Evolutionary conservation across 2,113 vertebrate genomes (phyloP), one percentile per base, ranked within the genome.

Genomic region (Hippoglossus stenolepis): DNA sequence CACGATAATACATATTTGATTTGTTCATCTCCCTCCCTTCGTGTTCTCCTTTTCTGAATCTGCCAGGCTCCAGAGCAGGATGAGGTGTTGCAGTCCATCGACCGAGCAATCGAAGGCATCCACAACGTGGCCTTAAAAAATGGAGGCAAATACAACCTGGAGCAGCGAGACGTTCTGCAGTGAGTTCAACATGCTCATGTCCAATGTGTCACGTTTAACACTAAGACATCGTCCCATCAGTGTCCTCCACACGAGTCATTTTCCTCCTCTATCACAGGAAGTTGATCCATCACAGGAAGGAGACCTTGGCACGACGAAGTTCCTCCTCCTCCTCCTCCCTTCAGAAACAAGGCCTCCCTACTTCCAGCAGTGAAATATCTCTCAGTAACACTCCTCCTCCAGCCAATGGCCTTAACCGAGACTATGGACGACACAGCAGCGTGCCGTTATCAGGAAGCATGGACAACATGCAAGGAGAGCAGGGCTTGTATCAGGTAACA

Each of bases 81-180:
- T 88, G 96, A 96, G 74, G 98, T 99, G 70, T 94, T 99, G 24
- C 97, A 98, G 92, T 99, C 98, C 4, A 98, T 99, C 43, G 98
- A 99, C 91, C 93, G 97, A 63, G 98, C 98, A 4, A 99, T 99
- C 0, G 98, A 99, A 87, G 96, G 96, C 23, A 96, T 99, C 85
- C 98, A 99, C 90, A 99, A 99, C 1, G 94, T 96, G 0, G 98
- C 98, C 85, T 97, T 98, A 96, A 97, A 96, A 67, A 97, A 97
- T 1, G 96, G 96, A 8, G 98, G 98, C 38, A 99, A 98, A 93
- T 99, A 99, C 94, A 99, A 98, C 90, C 91, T 99, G 89, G 97
- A 99, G 71, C 98, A 99, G 90, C 95, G 98, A 7, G 97, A 99
- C 62, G 96, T 99, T 65, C 94, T 99, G 9, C 98, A 99, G 98